These are phyloP conservation scores for Trichechus manatus DNA, from an alignment of 2,113 vertebrate genomes.

Conservation along the genomic window DNA sequence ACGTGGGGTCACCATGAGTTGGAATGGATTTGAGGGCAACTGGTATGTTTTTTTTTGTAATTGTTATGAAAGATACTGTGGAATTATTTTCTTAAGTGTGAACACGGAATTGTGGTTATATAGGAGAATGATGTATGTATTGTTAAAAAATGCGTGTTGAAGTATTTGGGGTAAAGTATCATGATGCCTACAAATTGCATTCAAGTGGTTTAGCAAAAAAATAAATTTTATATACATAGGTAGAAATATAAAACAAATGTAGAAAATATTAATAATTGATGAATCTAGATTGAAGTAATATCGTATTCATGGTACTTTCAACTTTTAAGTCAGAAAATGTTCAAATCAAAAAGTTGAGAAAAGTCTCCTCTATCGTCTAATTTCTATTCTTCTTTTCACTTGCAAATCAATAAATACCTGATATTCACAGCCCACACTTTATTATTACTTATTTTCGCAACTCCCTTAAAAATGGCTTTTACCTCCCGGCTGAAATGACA, in stretches of 20 bases:
- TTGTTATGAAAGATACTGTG: background rate
- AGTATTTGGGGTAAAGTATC: background rate
- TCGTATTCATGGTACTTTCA: background rate
- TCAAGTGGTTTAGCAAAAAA: background rate
- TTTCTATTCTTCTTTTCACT: conserved; percentile 31
- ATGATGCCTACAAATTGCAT: background rate
- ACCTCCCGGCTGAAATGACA: conserved; percentile 28
- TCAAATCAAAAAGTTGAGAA: conserved; percentile 21
- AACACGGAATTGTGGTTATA: background rate
- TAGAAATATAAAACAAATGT: background rate
- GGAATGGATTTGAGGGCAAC: too few species aligned
- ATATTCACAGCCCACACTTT: background rate
- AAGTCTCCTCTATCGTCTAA: background rate
- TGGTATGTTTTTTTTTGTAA: too few species aligned
- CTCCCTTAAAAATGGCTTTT: conserved; percentile 8
- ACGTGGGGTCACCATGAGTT: too few species aligned
- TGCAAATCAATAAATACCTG: conserved; percentile 11
- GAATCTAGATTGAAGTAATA: background rate
- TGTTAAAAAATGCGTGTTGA: background rate
- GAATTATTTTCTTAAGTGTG: background rate
- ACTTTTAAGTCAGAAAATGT: background rate
- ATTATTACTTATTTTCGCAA: conserved; percentile 18
- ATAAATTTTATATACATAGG: background rate
- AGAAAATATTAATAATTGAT: background rate
- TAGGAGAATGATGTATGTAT: background rate